Percentiles rank a stretch among this genome's conserved stretches.
phyloP scores from a whole-genome alignment of 2,888 invertebrate genomes.

The Drosophila anceps region DNA sequence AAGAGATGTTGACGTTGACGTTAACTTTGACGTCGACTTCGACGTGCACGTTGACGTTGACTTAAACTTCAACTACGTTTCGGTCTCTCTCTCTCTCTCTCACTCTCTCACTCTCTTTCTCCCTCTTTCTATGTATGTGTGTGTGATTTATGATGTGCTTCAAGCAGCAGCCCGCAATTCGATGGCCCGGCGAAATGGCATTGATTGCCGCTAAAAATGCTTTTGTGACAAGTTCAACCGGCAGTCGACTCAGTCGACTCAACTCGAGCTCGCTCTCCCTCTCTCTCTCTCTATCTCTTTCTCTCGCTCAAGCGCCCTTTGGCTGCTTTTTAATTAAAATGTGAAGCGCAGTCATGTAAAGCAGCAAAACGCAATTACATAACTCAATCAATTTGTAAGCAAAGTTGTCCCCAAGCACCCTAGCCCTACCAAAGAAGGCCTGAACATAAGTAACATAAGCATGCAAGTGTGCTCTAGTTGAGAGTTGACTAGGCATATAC shows the following conservation, averaged over 20 bases:
- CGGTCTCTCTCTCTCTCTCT: slow-evolving; percentile 6
- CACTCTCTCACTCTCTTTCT: too few relatives aligned
- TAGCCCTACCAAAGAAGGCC: not conserved
- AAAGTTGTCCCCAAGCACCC: slow-evolving; percentile 15
- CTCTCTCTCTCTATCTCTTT: not conserved
- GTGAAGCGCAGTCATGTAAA: slow-evolving; percentile 76
- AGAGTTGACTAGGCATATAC: not conserved
- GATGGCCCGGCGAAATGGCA: slow-evolving; percentile 75
- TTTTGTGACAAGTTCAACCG: slow-evolving; percentile 62
- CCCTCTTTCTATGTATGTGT: slow-evolving; percentile 8
- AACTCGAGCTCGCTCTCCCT: not conserved
- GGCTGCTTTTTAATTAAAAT: slow-evolving; percentile 68
- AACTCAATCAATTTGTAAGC: slow-evolving; percentile 84
- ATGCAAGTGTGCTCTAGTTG: not conserved
- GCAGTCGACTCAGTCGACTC: slow-evolving; percentile 7
- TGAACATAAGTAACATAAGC: not conserved
- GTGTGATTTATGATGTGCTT: slow-evolving; percentile 80
- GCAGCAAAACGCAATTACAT: slow-evolving; percentile 76
- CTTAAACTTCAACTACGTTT: slow-evolving; percentile 12
- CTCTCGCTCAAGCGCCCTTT: not conserved
- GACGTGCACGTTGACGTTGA: slow-evolving; percentile 23
- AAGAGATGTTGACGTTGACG: slow-evolving; percentile 61
- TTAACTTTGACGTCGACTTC: slow-evolving; percentile 32
- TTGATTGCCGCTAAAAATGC: slow-evolving; percentile 72
- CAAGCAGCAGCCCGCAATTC: slow-evolving; percentile 56